Evolutionary conservation across 2,113 vertebrate species (phyloP).

Genomic region (Labeo rohita): DNA sequence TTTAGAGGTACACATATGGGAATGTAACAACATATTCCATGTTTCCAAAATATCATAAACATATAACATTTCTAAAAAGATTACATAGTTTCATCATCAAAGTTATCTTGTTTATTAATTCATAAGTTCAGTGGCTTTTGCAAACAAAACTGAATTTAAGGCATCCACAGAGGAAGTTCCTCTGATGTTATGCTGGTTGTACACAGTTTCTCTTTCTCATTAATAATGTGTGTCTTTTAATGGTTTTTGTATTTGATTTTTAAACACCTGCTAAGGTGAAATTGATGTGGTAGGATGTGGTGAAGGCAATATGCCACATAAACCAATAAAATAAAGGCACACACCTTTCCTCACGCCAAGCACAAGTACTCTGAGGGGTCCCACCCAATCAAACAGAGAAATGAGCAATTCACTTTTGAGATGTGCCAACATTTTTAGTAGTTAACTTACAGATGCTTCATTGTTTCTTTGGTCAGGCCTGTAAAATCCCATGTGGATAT

Average conservation of each 20-base stretch:
- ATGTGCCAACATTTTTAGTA: not conserved
- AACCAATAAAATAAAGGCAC: conserved; percentile 32
- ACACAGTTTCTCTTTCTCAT: not conserved
- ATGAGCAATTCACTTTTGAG: not conserved
- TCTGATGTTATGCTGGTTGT: not conserved
- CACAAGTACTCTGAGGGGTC: not conserved
- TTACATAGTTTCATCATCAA: not conserved
- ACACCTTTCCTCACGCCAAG: not conserved
- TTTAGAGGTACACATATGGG: not conserved
- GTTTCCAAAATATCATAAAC: not conserved
- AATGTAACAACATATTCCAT: not conserved
- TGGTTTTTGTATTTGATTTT: not conserved
- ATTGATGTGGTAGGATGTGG: conserved; percentile 47
- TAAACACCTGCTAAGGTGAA: conserved; percentile 5
- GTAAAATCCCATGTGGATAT: not conserved
- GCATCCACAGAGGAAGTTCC: not conserved
- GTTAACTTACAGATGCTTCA: not conserved
- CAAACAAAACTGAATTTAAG: not conserved
- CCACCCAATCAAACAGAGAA: not conserved
- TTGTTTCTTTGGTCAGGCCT: not conserved
- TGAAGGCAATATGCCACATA: conserved; percentile 28
- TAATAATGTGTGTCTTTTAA: not conserved
- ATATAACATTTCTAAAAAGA: not conserved
- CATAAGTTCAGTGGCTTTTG: not conserved
- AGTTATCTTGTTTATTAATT: not conserved